Evolutionary conservation across 2,888 invertebrate species (phyloP).

Genomic region (Lasioglossum leucozonium): DNA sequence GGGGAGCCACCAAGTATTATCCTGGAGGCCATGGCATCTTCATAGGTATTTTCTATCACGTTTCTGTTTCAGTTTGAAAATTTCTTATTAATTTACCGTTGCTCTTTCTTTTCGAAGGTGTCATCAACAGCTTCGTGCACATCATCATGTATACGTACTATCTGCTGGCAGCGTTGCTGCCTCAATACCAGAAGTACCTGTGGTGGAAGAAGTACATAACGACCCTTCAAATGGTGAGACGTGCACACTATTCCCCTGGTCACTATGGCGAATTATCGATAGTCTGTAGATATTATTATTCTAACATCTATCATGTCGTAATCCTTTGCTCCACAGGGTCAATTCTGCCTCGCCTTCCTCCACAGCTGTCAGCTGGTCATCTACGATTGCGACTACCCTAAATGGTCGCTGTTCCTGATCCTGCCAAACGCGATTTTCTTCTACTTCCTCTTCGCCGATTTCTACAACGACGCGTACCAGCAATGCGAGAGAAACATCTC

Average conservation of each 20-base stretch:
- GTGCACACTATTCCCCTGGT: not conserved
- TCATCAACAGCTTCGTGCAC: conserved; percentile 97
- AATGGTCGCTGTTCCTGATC: conserved; percentile 92
- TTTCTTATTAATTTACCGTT: too few relatives aligned
- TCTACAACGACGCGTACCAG: conserved; percentile 92
- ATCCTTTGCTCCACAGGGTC: conserved; percentile 88
- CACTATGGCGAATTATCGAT: not conserved
- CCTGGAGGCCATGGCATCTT: conserved; percentile 95
- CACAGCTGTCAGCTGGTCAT: conserved; percentile 94
- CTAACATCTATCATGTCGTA: not conserved
- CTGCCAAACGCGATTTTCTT: conserved; percentile 96
- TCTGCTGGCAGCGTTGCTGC: conserved; percentile 94
- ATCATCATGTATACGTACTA: conserved; percentile 98
- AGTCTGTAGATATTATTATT: not conserved
- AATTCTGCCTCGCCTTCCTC: conserved; percentile 94
- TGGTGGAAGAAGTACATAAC: conserved; percentile 98
- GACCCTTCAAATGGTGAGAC: conserved; percentile 90
- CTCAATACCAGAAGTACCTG: conserved; percentile 93
- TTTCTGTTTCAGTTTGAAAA: not conserved
- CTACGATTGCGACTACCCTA: conserved; percentile 95
- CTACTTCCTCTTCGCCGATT: conserved; percentile 95
- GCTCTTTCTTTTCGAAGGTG: conserved; percentile 84
- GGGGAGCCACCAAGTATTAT: conserved; percentile 96
- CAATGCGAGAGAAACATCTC: not conserved
- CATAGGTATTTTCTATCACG: conserved; percentile 85